phyloP scores from a whole-genome alignment of 1,140 invertebrate species.

The Zaprionus gabonicus region DNA sequence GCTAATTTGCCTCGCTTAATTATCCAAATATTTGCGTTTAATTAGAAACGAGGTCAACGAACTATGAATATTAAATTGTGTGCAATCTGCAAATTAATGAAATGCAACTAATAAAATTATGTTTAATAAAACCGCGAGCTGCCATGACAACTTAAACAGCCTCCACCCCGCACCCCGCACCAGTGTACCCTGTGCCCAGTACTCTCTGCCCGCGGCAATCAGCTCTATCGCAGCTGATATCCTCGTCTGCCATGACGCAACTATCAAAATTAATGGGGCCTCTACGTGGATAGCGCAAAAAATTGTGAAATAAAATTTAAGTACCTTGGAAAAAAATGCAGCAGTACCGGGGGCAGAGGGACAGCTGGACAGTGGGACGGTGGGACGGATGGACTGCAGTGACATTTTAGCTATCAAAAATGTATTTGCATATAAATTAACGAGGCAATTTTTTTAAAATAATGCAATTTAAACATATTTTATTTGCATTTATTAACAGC shows the following conservation, averaged over 20 bases:
- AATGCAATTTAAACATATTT: slow-evolving; percentile 82
- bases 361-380: not conserved
- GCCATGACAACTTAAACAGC: slow-evolving; percentile 57
- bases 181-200: not conserved
- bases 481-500: slow-evolving; percentile 79
- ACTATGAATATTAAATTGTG: slow-evolving; percentile 78
- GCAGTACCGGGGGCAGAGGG: slow-evolving; percentile 2
- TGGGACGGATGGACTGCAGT: slow-evolving; percentile 48
- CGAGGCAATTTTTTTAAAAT: slow-evolving; percentile 75
- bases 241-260: slow-evolving; percentile 62
- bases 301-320: slow-evolving; percentile 68
- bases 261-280: slow-evolving; percentile 77
- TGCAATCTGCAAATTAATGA: slow-evolving; percentile 74
- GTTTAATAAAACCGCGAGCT: slow-evolving; percentile 61
- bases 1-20: slow-evolving; percentile 65
- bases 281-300: slow-evolving; percentile 52
- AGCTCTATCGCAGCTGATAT: slow-evolving; percentile 66
- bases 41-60: slow-evolving; percentile 77
- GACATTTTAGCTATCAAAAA: slow-evolving; percentile 82
- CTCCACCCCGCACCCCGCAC: not conserved
- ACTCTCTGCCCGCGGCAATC: not conserved
- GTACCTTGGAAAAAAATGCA: slow-evolving; percentile 55
- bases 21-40: slow-evolving; percentile 76
- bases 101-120: slow-evolving; percentile 81
- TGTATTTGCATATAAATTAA: slow-evolving; percentile 83